phyloP scores from a whole-genome alignment of 1,140 invertebrate species.

The Brachionus paranguensis region DNA sequence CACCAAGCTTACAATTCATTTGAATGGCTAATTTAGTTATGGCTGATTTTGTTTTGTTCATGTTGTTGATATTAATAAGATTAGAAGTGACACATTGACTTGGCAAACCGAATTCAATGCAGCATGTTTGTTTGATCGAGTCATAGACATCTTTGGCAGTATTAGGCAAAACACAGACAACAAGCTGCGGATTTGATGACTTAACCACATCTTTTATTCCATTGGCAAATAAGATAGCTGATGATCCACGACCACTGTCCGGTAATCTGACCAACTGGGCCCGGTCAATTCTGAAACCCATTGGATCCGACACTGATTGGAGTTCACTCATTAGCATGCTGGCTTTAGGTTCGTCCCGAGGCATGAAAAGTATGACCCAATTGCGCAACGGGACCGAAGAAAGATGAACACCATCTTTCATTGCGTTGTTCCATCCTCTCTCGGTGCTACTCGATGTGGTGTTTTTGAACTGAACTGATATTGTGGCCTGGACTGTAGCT shows the following conservation, averaged over 20 bases:
- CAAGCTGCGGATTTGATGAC: slow-evolving; percentile 46
- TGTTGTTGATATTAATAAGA: slow-evolving; percentile 44
- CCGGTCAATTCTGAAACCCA: slow-evolving; percentile 33
- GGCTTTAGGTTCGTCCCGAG: background rate
- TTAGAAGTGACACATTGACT: slow-evolving; percentile 41
- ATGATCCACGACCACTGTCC: slow-evolving; percentile 10
- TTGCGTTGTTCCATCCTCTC: slow-evolving; percentile 29
- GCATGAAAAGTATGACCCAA: slow-evolving; percentile 40
- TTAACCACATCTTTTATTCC: background rate
- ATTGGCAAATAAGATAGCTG: background rate
- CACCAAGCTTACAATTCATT: slow-evolving; percentile 91
- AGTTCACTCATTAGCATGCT: slow-evolving; percentile 19
- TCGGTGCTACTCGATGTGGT: background rate
- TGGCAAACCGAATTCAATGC: slow-evolving; percentile 11
- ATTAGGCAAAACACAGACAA: slow-evolving; percentile 63
- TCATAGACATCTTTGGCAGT: slow-evolving; percentile 26
- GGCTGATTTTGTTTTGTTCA: slow-evolving; percentile 57
- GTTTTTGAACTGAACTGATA: slow-evolving; percentile 24
- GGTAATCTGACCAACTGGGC: slow-evolving; percentile 1
- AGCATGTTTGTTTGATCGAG: slow-evolving; percentile 19
- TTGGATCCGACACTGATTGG: background rate
- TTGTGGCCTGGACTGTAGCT: slow-evolving; percentile 1
- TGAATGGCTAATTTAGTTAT: slow-evolving; percentile 84
- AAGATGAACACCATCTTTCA: slow-evolving; percentile 20
- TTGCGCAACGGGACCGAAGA: background rate